These are phyloP conservation scores for Drosophila pandora DNA, from an alignment of 1,140 invertebrate species.

Conservation along the genomic window DNA sequence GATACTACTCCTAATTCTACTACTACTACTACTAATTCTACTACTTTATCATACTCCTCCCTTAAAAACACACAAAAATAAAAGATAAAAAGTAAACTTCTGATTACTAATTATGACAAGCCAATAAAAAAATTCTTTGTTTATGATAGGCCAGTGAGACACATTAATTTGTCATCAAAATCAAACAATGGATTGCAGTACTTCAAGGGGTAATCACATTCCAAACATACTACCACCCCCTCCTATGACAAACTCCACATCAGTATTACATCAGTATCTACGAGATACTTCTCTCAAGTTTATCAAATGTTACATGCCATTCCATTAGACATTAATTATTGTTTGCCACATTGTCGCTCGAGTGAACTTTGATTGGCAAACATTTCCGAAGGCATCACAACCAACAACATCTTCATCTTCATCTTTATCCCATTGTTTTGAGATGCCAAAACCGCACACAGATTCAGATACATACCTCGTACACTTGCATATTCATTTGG, in stretches of 20 bases:
- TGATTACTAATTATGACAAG: conserved; percentile 5
- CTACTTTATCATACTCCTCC: too few species aligned
- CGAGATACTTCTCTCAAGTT: neutral
- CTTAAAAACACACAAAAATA: too few species aligned
- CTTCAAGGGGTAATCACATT: neutral
- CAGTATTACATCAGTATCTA: neutral
- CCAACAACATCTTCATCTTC: conserved; percentile 23
- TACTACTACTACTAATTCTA: too few species aligned
- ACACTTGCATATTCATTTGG: conserved; percentile 41
- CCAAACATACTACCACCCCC: neutral
- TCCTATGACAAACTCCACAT: too few species aligned
- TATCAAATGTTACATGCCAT: conserved; percentile 32
- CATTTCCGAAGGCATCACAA: conserved; percentile 35
- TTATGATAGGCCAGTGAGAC: neutral
- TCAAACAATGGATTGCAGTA: neutral
- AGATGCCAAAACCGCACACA: conserved; percentile 21
- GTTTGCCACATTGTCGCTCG: conserved; percentile 24
- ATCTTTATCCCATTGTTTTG: conserved; percentile 39
- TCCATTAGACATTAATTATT: conserved; percentile 24
- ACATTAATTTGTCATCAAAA: conserved; percentile 22
- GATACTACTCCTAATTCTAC: too few species aligned
- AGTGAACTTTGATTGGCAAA: conserved; percentile 46
- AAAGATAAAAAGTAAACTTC: neutral
- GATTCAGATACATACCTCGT: neutral
- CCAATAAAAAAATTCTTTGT: neutral